Base-by-base conservation (phyloP, 1,140 invertebrate species). In the Panulirus ornatus region DNA sequence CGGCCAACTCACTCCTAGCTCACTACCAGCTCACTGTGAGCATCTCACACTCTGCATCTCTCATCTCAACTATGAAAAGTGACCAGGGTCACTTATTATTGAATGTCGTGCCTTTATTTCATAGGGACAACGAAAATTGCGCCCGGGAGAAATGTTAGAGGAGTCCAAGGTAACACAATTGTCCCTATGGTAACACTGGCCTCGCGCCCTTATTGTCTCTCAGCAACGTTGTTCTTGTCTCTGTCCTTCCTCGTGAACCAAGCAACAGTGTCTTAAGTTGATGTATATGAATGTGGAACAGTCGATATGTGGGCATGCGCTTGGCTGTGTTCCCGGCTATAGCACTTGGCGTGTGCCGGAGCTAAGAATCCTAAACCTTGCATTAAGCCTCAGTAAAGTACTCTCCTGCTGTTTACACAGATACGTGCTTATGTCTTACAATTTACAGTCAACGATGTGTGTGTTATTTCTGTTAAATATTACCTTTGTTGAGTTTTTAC, bases 111-210 rank as follows among this genome's bases (percentile, higher is more conserved):
- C 75, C 85, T 88, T 83, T 90, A 70, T 79, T 93, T 95, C 95
- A 95, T 96, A 96, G 95, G 95, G 95, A 94, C 94, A 96, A 95
- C 96, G 97, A 95, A 98, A 97, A 96, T 96, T 98, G 95, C 97
- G 97, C 93, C 97, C 97, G 91, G 97, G 97, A 94, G 97, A 98
- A 95, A 96, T 98, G 94, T 94, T 97, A 94, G 97, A 98, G 95
- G 97, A 98, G 93, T 97, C 96, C 95, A 97, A 97, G 97, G 97
- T 98, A 91, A 91, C 71, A 44, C 42, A 79, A 34, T 75, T 83
- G 79, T 89, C 79, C 79, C 78, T 82, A 40, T 36, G 36, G 88
- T 89, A 89, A 89, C 42, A 66, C 42, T 75, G 58, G 38, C 9
- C 6, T 30, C 58, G 58, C 58, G 58, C 30, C 58, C 14, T 88